Base-by-base conservation (phyloP, 1,140 invertebrate genomes). In the Aphidius gifuensis region DNA sequence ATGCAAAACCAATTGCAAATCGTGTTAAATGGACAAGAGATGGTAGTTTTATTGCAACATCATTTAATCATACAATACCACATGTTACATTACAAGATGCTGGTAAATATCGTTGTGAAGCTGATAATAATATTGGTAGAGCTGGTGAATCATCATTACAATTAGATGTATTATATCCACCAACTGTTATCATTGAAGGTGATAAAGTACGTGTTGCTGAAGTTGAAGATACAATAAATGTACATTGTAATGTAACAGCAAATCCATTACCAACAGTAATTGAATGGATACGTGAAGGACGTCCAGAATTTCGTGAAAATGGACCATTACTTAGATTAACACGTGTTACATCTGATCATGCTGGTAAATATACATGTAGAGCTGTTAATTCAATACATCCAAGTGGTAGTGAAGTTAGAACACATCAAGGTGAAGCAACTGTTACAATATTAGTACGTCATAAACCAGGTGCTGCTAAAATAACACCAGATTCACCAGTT, bases 111-210 rank as follows among this genome's bases (percentile, higher is more conserved):
- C 89, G 88, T 5, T 96, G 93, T 72, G 86, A 85, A 38, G 92
- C 93, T 9, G 92, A 95, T 73, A 96, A 96, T 71, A 88, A 88
- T 0, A 80, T 95, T 0, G 89, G 88, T 0, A 88, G 84, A 68
- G 82, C 84, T 1, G 90, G 91, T 0, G 90, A 94, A 68, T 87
- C 87, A 51, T 92, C 93, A 62, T 85, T 96, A 5, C 83, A 83
- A n/a, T 75, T 96, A 42, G 92, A 95, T 68, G 92, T 96, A 0
- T 85, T 94, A 1, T 94, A 92, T 74, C 90, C 90, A 0, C 94
- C 94, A 0, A 87, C 86, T 3, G 92, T 92, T 0, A 85, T 83
- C 0, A 86, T 93, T 6, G 90, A 92, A 68, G 87, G 88, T 0
- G 90, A 90, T 68, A 86, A 85, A 0, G 82, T 87, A 59, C 75